Base-by-base conservation (phyloP, 2,113 vertebrate species). In the Dicaeum eximium region DNA sequence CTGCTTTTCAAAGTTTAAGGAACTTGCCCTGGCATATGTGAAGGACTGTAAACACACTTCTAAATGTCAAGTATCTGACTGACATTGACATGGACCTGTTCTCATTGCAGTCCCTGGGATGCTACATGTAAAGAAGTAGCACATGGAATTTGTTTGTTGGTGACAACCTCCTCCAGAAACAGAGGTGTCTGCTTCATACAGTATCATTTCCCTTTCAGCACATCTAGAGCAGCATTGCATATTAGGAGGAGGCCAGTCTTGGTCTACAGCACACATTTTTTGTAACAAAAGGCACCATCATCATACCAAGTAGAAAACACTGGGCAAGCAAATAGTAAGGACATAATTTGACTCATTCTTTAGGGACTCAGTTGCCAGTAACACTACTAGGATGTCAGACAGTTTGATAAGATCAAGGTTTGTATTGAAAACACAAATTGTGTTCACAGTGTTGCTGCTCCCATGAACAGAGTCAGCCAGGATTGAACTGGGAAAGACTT, bases 1-100 rank as follows among this genome's bases (percentile, higher is more conserved):
- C 73, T 86, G 79, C 44, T 94, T 72, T 40, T 88, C 48, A 64
- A 21, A 93, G 38, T 53, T 96, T 94, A 87, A 89, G 75, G 87
- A 90, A 62, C 20, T 84, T 83, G 64, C 83, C 92, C 82, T 53
- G 25, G 4, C 20, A 13, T 86, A 75, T 87, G 28, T 80, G 45
- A 86, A 71, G 84, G 92, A 85, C 38, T 56, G 66, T 74, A 74
- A 80, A 48, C 48, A 30, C 5, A 9, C 27, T 25, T 88, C 81
- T 84, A 70, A 86, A 44, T 72, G 58, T 72, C 57, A 53, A 1
- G 15, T 54, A 60, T 47, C 50, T 83, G 75, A 83, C 67, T 88
- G 80, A 54, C 44, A 33, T 15, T 56, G 80, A 22, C 50, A 22
- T 4, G 45, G 20, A 31, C 58, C 22, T 86, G 75, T 83, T 78